phyloP scores from a whole-genome alignment of 2,888 invertebrate genomes.

The Tryphoninae sp. region DNA sequence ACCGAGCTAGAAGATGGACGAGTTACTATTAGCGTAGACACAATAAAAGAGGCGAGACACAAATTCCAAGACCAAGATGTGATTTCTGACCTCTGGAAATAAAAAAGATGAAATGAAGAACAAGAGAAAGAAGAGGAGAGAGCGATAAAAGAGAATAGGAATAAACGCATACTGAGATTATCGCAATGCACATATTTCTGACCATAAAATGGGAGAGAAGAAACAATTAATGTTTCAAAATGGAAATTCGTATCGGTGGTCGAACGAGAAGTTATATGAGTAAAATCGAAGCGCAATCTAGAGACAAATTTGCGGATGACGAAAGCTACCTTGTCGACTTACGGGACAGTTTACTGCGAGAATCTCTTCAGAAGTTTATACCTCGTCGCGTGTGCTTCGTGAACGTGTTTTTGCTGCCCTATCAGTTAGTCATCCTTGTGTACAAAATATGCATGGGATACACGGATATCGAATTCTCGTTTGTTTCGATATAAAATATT shows the following conservation, averaged over 20 bases:
- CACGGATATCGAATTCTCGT: background rate
- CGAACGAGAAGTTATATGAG: background rate
- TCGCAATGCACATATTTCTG: too few species aligned
- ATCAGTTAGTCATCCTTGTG: background rate
- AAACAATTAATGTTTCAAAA: too few species aligned
- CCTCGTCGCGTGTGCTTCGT: background rate
- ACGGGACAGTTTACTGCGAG: background rate
- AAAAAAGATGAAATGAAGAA: too few species aligned
- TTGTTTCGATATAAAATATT: background rate
- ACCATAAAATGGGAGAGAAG: slow-evolving; percentile 11
- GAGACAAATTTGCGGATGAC: background rate
- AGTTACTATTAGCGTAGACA: too few species aligned
- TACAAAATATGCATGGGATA: background rate
- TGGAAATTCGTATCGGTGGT: background rate
- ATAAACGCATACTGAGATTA: too few species aligned
- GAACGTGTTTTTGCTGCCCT: background rate
- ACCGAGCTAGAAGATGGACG: too few species aligned
- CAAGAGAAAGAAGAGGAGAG: too few species aligned
- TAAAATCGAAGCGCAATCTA: background rate
- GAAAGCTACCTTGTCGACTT: slow-evolving; percentile 38
- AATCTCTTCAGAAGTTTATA: background rate
- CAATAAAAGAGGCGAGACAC: too few species aligned
- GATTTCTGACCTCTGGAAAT: too few species aligned
- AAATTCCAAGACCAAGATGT: too few species aligned
- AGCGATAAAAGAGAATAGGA: too few species aligned